Conservation (phyloP, 2,888 invertebrate genomes). For the Leptinotarsa peninsularis region DNA sequence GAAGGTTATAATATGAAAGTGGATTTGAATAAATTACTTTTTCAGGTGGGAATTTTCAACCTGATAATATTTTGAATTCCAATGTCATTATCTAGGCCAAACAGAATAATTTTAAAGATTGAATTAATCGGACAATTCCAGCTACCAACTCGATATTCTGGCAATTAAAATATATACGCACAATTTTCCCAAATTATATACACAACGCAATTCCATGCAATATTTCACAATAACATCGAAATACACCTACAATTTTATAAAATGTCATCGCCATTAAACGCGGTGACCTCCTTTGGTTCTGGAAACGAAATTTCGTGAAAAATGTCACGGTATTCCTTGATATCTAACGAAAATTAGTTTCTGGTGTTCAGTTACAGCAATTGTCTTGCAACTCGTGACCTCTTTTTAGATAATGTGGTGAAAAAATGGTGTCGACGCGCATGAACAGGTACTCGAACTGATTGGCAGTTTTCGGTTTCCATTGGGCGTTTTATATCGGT, state of each 20-base stretch:
- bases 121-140: too few species aligned
- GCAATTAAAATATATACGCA: background rate
- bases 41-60: too few species aligned
- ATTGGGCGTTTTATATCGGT: background rate
- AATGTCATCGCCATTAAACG: constrained; percentile 4
- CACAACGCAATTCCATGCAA: constrained; percentile 8
- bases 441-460: constrained; percentile 10
- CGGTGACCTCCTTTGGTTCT: constrained; percentile 21
- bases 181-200: background rate
- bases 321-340: constrained; percentile 2
- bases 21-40: too few species aligned
- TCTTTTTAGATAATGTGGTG: constrained; percentile 15
- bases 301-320: constrained; percentile 17
- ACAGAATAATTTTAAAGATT: too few species aligned
- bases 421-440: constrained; percentile 10
- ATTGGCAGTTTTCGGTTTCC: background rate
- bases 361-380: constrained; percentile 1
- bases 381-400: constrained; percentile 6
- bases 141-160: background rate
- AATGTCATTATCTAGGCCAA: too few species aligned
- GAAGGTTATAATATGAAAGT: too few species aligned
- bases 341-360: constrained; percentile 5
- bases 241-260: background rate
- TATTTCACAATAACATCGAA: constrained; percentile 12
- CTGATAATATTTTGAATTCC: too few species aligned